Base-by-base conservation (phyloP, 2,113 vertebrate genomes). In the Calidris pygmaea region DNA sequence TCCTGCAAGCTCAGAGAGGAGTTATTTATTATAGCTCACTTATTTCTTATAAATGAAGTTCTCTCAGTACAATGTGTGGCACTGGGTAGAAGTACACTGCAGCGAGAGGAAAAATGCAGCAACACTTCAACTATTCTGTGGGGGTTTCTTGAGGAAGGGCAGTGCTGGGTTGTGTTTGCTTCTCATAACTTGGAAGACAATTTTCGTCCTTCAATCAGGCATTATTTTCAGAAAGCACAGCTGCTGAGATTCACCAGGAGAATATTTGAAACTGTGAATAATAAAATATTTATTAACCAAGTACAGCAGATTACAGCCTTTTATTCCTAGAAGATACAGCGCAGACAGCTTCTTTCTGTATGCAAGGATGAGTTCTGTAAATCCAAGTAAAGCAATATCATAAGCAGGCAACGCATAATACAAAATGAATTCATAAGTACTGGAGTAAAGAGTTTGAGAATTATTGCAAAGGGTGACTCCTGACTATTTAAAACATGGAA, bases 41-140 rank as follows among this genome's bases (percentile, higher is more conserved):
- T 18, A 32, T 34, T 72, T 85, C 53, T 83, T 17, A 17, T 3
- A 30, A 34, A 77, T 8, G 34, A 81, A 67, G 10, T 48, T 65
- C 5, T 63, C 45, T 29, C 58, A 7, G 0, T 13, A 20, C 18
- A 26, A 6, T 0, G 3, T 10, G n/a, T 48, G 30, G 34, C 41
- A 75, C 4, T 0, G 53, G 41, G 56, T 14, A 53, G 34, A 55
- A 79, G 16, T 10, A 12, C 20, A 10, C 32, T 9, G 16, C 3
- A 6, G 24, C 0, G 47, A 48, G 43, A 55, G 34, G 27, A 11
- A 37, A 80, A 66, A 41, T 1, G 12, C n/a, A 56, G 32, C 68
- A 35, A 14, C 0, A 1, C 23, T 30, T 14, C 6, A 0, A 3
- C 47, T 55, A 13, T 39, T 53, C 13, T 5, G n/a, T 39, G 39